Conservation (phyloP, 2,888 invertebrate species). For the Camponotus fellah region DNA sequence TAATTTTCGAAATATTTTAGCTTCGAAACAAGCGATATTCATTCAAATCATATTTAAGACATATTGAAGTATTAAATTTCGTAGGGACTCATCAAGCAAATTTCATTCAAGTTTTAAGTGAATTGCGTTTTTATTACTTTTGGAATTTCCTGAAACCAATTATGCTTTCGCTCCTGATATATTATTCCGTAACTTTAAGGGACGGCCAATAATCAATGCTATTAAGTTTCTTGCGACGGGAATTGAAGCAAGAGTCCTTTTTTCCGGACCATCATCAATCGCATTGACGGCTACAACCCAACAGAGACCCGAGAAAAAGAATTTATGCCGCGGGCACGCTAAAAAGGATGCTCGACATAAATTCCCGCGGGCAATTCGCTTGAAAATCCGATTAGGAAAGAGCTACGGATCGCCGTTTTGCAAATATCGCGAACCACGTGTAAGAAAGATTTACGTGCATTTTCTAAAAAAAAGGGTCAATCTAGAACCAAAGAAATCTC, state of each 20-base stretch:
- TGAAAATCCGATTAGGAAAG: conserved; percentile 25
- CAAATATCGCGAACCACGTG: not conserved
- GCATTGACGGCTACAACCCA: conserved; percentile 23
- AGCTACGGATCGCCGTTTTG: not conserved
- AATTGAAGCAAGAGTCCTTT: not conserved
- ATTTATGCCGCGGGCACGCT: not conserved
- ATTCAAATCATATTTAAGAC: not conserved
- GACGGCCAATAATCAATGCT: conserved; percentile 13
- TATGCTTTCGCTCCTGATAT: conserved; percentile 16
- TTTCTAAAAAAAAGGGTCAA: not conserved
- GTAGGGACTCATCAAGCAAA: not conserved
- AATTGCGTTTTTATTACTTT: conserved; percentile 15
- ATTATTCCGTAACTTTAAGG: conserved; percentile 25
- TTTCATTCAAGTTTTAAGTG: not conserved
- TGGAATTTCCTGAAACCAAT: conserved; percentile 21
- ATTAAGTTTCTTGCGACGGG: not conserved
- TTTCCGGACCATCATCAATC: conserved; percentile 8
- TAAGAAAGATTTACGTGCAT: not conserved
- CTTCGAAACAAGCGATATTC: not conserved
- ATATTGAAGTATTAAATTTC: not conserved
- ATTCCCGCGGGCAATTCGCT: not conserved
- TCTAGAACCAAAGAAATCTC: not conserved
- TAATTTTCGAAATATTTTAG: conserved; percentile 18
- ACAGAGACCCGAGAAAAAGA: not conserved
- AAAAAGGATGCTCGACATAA: not conserved